These are phyloP conservation scores for Ivindomyrus marchei DNA, from an alignment of 2,113 vertebrate genomes.

Conservation along the genomic window DNA sequence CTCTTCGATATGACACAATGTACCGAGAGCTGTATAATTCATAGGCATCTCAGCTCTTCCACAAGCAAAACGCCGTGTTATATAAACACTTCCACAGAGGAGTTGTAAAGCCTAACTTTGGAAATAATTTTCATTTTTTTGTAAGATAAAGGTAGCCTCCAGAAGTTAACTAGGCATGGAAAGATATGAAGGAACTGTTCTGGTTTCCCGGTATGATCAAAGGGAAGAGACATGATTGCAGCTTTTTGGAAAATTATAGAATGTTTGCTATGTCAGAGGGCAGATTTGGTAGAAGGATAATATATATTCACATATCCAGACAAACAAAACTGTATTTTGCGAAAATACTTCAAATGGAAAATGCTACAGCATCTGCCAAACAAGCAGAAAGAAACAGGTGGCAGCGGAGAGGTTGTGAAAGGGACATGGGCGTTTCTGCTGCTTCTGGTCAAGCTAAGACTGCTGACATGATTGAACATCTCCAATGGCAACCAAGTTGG, in stretches of 20 bases:
- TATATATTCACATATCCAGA: background rate
- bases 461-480: constrained; percentile 30
- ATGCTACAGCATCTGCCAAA: background rate
- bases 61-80: background rate
- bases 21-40: background rate
- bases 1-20: background rate
- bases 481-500: constrained; percentile 23
- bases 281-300: background rate
- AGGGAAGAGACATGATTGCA: background rate
- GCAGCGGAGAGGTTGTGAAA: background rate
- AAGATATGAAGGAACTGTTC: background rate
- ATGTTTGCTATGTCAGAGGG: background rate
- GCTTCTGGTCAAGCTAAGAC: constrained; percentile 18
- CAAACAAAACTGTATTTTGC: background rate
- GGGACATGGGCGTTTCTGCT: constrained; percentile 21
- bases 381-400: constrained; percentile 25
- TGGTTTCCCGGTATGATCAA: background rate
- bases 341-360: background rate
- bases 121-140: background rate
- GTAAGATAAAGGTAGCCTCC: background rate
- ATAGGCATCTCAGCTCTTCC: background rate
- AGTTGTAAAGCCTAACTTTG: background rate
- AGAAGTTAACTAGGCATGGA: background rate
- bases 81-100: background rate
- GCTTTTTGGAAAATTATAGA: background rate